phyloP scores from a whole-genome alignment of 2,113 vertebrate species.

The Vimba vimba region DNA sequence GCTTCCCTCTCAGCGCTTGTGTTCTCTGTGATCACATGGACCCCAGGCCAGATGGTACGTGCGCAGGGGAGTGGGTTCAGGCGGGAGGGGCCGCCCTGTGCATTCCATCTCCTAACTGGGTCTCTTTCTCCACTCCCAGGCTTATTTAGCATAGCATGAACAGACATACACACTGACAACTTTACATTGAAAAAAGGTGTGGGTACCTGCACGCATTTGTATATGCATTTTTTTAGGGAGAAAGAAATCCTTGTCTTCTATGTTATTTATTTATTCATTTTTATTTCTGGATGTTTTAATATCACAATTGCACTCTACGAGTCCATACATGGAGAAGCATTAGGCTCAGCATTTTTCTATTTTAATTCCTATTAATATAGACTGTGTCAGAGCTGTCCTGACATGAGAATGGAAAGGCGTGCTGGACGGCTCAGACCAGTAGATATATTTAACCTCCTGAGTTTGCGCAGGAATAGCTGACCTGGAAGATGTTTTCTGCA shows the following conservation, averaged over 20 bases:
- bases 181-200: neutral
- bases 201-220: neutral
- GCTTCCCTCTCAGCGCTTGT: neutral
- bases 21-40: conserved; percentile 30
- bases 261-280: neutral
- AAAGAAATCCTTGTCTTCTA: neutral
- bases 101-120: conserved; percentile 47
- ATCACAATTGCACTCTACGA: neutral
- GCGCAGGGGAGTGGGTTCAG: conserved; percentile 20
- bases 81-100: conserved; percentile 21
- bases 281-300: neutral
- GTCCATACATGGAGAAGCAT: conserved; percentile 1
- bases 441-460: conserved; percentile 59
- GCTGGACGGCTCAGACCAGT: conserved; percentile 23
- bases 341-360: conserved; percentile 20
- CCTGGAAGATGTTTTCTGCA: conserved; percentile 52
- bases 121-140: conserved; percentile 32
- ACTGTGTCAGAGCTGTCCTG: neutral
- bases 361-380: conserved; percentile 23
- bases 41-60: conserved; percentile 56
- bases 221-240: neutral
- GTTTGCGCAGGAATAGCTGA: conserved; percentile 68
- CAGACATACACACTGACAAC: conserved; percentile 22
- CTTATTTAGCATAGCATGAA: conserved; percentile 46
- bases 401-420: conserved; percentile 27